phyloP scores from a whole-genome alignment of 2,797 vertebrate genomes.

The Spinus olivaceus region DNA sequence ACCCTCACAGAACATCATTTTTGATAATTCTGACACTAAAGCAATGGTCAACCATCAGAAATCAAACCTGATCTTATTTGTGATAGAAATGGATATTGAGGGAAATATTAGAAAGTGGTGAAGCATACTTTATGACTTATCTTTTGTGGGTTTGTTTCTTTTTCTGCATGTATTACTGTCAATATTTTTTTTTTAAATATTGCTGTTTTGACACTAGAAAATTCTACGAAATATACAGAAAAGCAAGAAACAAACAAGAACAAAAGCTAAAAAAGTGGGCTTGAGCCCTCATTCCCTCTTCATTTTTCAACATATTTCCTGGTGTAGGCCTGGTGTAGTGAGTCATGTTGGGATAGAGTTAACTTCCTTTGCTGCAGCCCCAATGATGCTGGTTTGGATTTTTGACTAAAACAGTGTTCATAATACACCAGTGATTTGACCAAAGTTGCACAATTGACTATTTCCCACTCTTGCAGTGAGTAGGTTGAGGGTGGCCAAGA shows the following conservation, averaged over 20 bases:
- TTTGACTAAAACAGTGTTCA: neutral
- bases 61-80: neutral
- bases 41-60: neutral
- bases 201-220: neutral
- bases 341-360: neutral
- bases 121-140: neutral
- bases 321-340: neutral
- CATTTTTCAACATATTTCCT: neutral
- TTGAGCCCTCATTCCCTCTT: neutral
- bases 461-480: neutral
- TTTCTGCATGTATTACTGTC: neutral
- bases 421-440: neutral
- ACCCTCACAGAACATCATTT: neutral
- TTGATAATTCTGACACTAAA: neutral
- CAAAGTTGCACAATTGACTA: neutral
- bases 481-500: neutral
- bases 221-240: neutral
- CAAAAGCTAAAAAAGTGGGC: fast-evolving
- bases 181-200: neutral
- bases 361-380: neutral
- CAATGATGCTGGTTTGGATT: neutral
- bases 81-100: neutral
- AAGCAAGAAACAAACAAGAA: neutral
- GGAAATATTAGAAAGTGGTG: neutral
- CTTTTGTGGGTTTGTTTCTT: neutral